Evolutionary conservation across 2,888 invertebrate genomes (phyloP), one percentile per base, ranked within the genome.

Genomic region (Tachina lurida): DNA sequence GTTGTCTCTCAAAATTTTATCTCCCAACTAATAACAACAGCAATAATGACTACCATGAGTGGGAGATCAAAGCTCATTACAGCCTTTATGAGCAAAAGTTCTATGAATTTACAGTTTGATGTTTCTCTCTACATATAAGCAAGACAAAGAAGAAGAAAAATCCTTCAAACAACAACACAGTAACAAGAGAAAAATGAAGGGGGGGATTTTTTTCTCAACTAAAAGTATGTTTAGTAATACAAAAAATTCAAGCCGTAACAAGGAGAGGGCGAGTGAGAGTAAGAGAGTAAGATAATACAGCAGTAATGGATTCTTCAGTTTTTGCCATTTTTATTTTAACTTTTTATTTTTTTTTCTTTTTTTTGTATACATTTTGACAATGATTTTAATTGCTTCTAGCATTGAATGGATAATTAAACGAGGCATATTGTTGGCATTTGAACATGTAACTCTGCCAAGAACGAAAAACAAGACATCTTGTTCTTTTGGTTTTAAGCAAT

Each of bases 371-470:
- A 52, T 17, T 60, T 49, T 80, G 86, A 87, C 87, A 87, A 84
- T 86, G 82, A 86, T 76, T 86, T 82, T 87, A 84, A 87, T 83
- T 86, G 75, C 76, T 74, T 76, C 56, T 19, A 86, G 81, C 87
- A 77, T 80, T 67, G 43, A 56, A 70, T 84, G 76, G 60, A 74
- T 84, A 80, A 87, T 85, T 82, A 79, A 84, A 84, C 68, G 81
- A 76, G 74, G 83, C 85, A 79, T 77, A 85, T 80, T 75, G 70
- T 79, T 79, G 79, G 75, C 82, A 74, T 78, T 85, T 85, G 67
- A 82, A 47, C 75, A 82, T 81, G 60, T 54, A 80, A 19, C 71
- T 15, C 45, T 19, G 58, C 2, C 22, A 47, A 10, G 13, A 13
- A 60, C 4, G 22, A 2, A 52, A 17, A 43, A 17, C 39, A 31